Evolutionary conservation across 2,888 invertebrate genomes (phyloP).

Genomic region (Xylophagus ater): DNA sequence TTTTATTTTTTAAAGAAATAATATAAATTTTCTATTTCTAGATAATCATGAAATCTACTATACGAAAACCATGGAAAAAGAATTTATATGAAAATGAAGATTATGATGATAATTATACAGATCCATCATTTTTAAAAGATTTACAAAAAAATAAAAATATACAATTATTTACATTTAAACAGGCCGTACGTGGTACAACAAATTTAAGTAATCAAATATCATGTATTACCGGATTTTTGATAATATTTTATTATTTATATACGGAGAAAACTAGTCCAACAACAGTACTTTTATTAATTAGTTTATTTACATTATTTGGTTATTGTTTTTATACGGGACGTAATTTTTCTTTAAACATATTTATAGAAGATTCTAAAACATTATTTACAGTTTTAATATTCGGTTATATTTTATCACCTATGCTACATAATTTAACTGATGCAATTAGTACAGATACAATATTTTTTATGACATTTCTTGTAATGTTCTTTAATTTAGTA

Average conservation of each 20-base stretch:
- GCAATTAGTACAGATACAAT: conserved; percentile 97
- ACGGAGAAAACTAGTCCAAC: conserved; percentile 55
- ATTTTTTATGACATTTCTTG: conserved; percentile 80
- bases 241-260: conserved; percentile 62
- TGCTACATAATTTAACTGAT: conserved; percentile 87
- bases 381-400: conserved; percentile 71
- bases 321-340: conserved; percentile 49
- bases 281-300: conserved; percentile 48
- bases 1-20: no score
- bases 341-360: conserved; percentile 24
- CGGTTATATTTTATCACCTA: conserved; percentile 81
- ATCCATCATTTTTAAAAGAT: conserved; percentile 73
- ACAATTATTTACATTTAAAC: conserved; percentile 55
- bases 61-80: conserved; percentile 63
- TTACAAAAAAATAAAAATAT: conserved; percentile 72
- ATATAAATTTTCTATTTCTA: no score
- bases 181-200: conserved; percentile 65
- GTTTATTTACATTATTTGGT: conserved; percentile 46
- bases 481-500: conserved; percentile 77
- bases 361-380: conserved; percentile 59
- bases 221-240: conserved; percentile 58
- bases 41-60: no score
- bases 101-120: conserved; percentile 88
- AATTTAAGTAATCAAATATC: conserved; percentile 72
- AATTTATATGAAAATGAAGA: conserved; percentile 79